Evolutionary conservation across 2,113 vertebrate genomes (phyloP), one percentile per base, ranked within the genome.

Genomic region (Semicossyphus pulcher): DNA sequence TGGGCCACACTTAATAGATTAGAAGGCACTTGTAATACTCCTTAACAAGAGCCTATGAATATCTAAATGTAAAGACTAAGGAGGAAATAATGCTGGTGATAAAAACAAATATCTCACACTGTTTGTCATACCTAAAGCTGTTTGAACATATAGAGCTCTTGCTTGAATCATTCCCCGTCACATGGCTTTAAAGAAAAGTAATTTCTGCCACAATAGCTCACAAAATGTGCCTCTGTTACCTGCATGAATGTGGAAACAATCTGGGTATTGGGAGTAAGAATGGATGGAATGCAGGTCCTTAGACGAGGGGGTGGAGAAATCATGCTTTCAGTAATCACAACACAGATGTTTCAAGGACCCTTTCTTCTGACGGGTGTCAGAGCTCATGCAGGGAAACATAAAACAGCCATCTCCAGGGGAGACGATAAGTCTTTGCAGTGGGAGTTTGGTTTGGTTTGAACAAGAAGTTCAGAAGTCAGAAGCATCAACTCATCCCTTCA

Each of bases 281-380:
- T 90, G 88, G 83, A 62, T 84, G 86, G 91, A 92, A 92, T 91
- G 89, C 53, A 68, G 76, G 56, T 73, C 45, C 45, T 75, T 7
- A 65, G 82, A 62, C 8, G 14, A 58, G 86, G 83, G 88, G 83
- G 88, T 49, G 86, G 84, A 42, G 67, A 59, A 39, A 58, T 51
- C 3, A 14, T 10, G 65, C 77, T 67, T 78, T 64, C 66, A 57
- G 39, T 73, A 83, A 87, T 87, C 72, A 88, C 83, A 83, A 86
- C 83, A 88, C 89, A 91, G 83, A 91, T 90, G 89, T 84, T 87
- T 81, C 42, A 71, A 80, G 83, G 82, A 84, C 77, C 64, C 21
- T 48, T 64, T 76, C 59, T 66, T 58, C 75, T 85, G 84, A 86
- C 59, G 45, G 68, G 82, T 79, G 83, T 91, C 88, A 81, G 74